Evolutionary conservation across 1,140 invertebrate genomes (phyloP), one percentile per base, ranked within the genome.

Genomic region (Plutomurus gul): DNA sequence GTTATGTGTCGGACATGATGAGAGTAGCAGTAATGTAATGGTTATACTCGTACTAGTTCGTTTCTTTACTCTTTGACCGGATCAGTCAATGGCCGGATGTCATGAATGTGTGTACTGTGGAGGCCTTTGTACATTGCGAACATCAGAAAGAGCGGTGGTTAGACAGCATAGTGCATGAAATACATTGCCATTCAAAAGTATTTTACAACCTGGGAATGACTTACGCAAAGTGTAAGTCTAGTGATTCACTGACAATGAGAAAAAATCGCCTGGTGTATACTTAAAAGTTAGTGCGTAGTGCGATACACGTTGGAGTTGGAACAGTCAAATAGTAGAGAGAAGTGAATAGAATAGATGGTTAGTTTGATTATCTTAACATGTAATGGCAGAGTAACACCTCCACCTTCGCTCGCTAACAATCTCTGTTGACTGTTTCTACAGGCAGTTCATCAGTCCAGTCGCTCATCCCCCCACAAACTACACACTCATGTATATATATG

Each of bases 81-180:
- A 73, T 73, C 71, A 73, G 71, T 73, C 71, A 73, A 75, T 75
- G 73, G 33, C 73, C 40, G 73, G 73, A 75, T 75, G 73, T 73
- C 71, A 73, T 39, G 37, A 39, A 25, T 72, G n/a, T 22, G 18
- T 51, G 13, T n/a, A n/a, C n/a, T 51, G 18, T 40, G 25, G n/a
- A 39, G 13, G 16, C 1, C 33, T 37, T 36, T 72, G 33, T 72
- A 11, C 25, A 18, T 40, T 72, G 7, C 18, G n/a, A n/a, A n/a
- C n/a, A n/a, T n/a, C n/a, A n/a, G 47, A 51, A 22, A 22, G 47
- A 51, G 47, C 20, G n/a, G n/a, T 22, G 25, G 47, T 22, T 22
- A 51, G 20, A 51, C 47, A 51, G 47, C 3, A 18, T 51, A 18
- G 47, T 51, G 25, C 47, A 22, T 51, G 47, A 51, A 51, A 22